Base-by-base conservation (phyloP, 2,113 vertebrate genomes). In the Calyptommatus sinebrachiatus region DNA sequence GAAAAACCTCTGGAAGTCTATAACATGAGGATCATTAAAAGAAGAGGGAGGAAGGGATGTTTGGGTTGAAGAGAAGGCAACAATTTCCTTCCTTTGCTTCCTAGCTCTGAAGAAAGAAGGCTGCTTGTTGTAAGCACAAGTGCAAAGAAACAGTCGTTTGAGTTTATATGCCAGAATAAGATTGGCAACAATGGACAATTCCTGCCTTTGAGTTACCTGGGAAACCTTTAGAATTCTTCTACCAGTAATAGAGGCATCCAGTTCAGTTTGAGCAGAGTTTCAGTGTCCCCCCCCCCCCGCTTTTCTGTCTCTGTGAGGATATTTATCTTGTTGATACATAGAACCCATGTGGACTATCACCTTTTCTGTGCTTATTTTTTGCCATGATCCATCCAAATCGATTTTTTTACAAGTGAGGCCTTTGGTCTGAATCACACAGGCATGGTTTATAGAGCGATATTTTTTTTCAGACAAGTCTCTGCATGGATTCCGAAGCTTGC, bases 1-100 rank as follows among this genome's bases (percentile, higher is more conserved):
- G 35, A 84, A 87, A 89, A 87, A 45, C 78, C 80, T 83, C 84
- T 82, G 84, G 29, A 89, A 83, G 53, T 45, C 82, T 48, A 8
- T 26, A n/a, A 3, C 69, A 62, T 80, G 60, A 68, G 1, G 1
- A 66, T 70, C 48, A 78, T 83, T 72, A 83, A 78, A 16, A 67
- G 67, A 85, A 71, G 66, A 11, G 11, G 45, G 3, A 69, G 80
- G 45, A 10, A 14, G 0, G 10, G 0, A 0, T 71, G 29, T 48
- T 76, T 29, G 62, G 71, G 77, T 73, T 41, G 14, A 45, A 2
- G 35, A 8, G 50, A 46, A 35, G 72, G 78, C 76, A 0, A 18
- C 41, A 16, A 5, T 70, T 71, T 41, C 45, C 10, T 70, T 67
- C 66, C 65, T n/a, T 1, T 46, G 78, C 82, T 61, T 75, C 72